phyloP scores from a whole-genome alignment of 2,113 vertebrate species.

The Cololabis saira region DNA sequence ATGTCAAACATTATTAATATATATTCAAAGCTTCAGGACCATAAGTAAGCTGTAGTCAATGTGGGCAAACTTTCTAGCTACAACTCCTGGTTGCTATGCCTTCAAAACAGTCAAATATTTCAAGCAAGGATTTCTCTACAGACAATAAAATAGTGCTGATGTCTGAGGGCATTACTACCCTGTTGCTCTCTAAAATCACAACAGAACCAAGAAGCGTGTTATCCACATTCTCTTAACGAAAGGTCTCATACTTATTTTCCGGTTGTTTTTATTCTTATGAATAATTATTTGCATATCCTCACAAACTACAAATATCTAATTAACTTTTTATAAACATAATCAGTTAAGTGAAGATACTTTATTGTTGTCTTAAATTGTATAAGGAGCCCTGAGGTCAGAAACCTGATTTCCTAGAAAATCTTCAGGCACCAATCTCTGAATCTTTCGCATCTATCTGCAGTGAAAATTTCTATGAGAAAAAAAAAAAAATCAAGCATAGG shows the following conservation, averaged over 20 bases:
- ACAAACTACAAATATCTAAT: too few relatives aligned
- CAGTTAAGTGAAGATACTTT: too few relatives aligned
- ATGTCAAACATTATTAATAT: conserved; percentile 33
- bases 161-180: neutral
- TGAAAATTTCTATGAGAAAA: too few relatives aligned
- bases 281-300: too few relatives aligned
- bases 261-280: neutral
- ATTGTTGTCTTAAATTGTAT: too few relatives aligned
- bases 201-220: neutral
- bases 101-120: conserved; percentile 36
- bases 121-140: conserved; percentile 10
- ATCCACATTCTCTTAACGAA: neutral
- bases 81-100: conserved; percentile 2
- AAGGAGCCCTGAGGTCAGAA: too few relatives aligned
- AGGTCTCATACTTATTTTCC: neutral
- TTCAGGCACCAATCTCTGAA: too few relatives aligned
- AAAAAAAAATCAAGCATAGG: too few relatives aligned
- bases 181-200: conserved; percentile 15
- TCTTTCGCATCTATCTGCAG: too few relatives aligned
- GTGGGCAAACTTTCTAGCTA: conserved; percentile 1
- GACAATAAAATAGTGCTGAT: conserved; percentile 13
- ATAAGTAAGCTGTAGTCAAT: conserved; percentile 25
- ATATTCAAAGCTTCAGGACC: conserved; percentile 44
- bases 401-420: too few relatives aligned
- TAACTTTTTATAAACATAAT: too few relatives aligned